Conservation (phyloP, 2,888 invertebrate genomes). For the Byasa hedistus region DNA sequence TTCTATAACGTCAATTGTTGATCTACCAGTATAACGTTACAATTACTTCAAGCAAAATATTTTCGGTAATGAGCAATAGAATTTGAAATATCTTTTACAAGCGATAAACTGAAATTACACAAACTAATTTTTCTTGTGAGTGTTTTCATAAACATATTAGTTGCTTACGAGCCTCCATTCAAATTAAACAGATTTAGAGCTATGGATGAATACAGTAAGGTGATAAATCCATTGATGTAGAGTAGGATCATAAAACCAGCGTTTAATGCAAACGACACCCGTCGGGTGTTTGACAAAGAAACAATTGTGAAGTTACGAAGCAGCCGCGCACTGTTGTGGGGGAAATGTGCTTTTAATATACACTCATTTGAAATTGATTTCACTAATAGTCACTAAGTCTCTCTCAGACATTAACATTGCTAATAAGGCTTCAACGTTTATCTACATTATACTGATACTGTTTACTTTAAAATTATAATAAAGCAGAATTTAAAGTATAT, state of each 20-base stretch:
- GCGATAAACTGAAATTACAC: not conserved
- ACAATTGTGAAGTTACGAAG: constrained; percentile 60
- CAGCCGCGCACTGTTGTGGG: constrained; percentile 41
- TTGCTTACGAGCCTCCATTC: not conserved
- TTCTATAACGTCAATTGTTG: not conserved
- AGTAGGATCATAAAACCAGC: constrained; percentile 59
- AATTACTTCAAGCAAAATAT: not conserved
- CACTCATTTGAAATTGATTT: constrained; percentile 34
- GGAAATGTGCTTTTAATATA: constrained; percentile 29
- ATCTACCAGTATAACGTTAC: not conserved
- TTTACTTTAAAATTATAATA: not conserved
- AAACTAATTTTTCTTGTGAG: not conserved
- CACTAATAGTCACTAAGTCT: constrained; percentile 1
- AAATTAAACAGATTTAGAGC: constrained; percentile 12
- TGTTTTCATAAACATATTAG: not conserved
- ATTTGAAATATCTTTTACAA: no score
- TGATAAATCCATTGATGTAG: constrained; percentile 45
- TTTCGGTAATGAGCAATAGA: not conserved
- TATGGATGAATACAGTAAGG: constrained; percentile 35
- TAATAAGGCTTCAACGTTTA: not conserved
- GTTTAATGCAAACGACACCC: constrained; percentile 57
- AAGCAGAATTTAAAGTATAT: not conserved
- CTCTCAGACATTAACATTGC: not conserved
- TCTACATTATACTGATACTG: not conserved
- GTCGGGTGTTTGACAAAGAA: constrained; percentile 57